Evolutionary conservation across 1,140 invertebrate species (phyloP).

Genomic region (Atta colombica): DNA sequence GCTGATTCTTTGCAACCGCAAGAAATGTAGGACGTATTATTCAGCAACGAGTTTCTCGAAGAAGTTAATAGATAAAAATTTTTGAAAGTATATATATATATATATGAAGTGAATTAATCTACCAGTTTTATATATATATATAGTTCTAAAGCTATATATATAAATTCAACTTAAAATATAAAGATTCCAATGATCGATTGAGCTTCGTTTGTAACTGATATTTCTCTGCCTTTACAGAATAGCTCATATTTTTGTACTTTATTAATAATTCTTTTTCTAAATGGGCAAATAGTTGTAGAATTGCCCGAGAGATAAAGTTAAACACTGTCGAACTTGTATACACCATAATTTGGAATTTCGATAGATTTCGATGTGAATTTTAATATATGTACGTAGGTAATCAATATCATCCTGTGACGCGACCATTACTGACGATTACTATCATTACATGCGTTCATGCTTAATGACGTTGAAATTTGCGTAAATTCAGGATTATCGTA

Average conservation of each 20-base stretch:
- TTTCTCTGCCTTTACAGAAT: not conserved
- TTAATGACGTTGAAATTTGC: slow-evolving; percentile 4
- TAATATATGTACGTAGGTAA: not conserved
- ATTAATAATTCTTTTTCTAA: not conserved
- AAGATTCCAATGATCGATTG: not conserved
- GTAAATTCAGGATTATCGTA: slow-evolving; percentile 13
- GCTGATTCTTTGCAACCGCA: not conserved
- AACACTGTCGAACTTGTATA: not conserved
- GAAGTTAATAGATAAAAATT: not conserved
- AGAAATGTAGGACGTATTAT: slow-evolving; percentile 3
- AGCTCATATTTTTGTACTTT: not conserved
- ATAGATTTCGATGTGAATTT: slow-evolving; percentile 2
- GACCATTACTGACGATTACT: slow-evolving; percentile 15
- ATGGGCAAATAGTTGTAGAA: not conserved
- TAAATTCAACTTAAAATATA: slow-evolving; percentile 3
- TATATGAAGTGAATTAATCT: too few species aligned
- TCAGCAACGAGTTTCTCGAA: not conserved
- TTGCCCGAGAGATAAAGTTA: not conserved
- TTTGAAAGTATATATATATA: not conserved
- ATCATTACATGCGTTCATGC: not conserved
- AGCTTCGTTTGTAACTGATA: not conserved
- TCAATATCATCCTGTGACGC: not conserved
- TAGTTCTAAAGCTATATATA: too few species aligned
- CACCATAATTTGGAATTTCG: slow-evolving; percentile 5
- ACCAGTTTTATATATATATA: too few species aligned